phyloP scores from a whole-genome alignment of 1,140 invertebrate genomes.

The Tetragonula clypearis region DNA sequence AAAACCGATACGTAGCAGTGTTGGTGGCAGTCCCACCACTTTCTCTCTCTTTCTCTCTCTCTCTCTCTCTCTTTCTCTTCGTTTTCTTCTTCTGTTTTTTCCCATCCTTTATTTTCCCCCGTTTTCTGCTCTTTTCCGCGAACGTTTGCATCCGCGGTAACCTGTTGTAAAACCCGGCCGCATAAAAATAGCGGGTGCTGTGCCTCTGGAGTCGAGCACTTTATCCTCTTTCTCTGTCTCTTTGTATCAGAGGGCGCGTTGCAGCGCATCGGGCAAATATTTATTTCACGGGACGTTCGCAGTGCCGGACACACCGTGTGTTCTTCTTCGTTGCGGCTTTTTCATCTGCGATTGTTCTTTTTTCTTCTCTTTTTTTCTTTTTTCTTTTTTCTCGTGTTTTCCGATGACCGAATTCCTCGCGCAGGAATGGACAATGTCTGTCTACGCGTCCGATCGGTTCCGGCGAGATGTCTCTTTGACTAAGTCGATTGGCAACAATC shows the following conservation, averaged over 20 bases:
- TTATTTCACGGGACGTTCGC: constrained; percentile 59
- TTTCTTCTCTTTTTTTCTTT: not conserved
- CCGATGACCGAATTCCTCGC: no score
- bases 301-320: constrained; percentile 30
- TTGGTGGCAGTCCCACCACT: not conserved
- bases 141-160: constrained; percentile 66
- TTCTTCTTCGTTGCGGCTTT: not conserved
- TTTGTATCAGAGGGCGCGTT: constrained; percentile 49
- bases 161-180: constrained; percentile 75
- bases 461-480: no score
- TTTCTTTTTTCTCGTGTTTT: not conserved
- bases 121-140: constrained; percentile 58
- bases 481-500: no score
- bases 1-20: constrained; percentile 33
- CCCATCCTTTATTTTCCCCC: constrained; percentile 16
- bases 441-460: no score
- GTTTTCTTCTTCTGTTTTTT: not conserved
- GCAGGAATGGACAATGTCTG: no score
- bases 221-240: constrained; percentile 58
- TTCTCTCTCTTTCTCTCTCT: not conserved
- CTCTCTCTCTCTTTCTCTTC: not conserved
- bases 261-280: constrained; percentile 63
- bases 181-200: constrained; percentile 75
- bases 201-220: constrained; percentile 67
- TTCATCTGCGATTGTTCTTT: no score